Conservation (phyloP, 2,888 invertebrate species). For the Hydriomena furcata region DNA sequence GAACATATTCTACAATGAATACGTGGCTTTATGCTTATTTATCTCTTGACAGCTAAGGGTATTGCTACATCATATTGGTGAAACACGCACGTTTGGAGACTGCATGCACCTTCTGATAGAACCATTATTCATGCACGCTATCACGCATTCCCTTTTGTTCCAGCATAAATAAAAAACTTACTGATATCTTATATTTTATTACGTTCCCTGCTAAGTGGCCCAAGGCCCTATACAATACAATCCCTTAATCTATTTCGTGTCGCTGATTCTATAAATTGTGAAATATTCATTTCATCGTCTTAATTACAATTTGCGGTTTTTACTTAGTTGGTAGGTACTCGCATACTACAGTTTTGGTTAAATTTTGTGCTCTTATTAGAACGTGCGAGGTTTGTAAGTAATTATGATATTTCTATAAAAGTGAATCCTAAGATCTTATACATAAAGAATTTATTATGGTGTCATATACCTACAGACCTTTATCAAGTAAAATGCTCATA, state of each 20-base stretch:
- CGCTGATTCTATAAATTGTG: slow-evolving; percentile 34
- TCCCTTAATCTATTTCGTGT: slow-evolving; percentile 39
- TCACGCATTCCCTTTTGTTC: slow-evolving; percentile 5
- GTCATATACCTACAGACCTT: too few relatives aligned
- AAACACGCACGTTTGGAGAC: background rate
- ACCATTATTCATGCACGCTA: slow-evolving; percentile 5
- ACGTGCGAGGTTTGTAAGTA: background rate
- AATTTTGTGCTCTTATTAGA: slow-evolving; percentile 1
- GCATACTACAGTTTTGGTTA: slow-evolving; percentile 2
- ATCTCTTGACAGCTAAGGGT: background rate
- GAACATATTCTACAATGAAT: background rate
- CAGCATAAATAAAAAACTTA: slow-evolving; percentile 16
- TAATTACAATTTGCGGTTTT: slow-evolving; percentile 29
- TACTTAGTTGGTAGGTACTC: background rate
- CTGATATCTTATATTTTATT: slow-evolving; percentile 30
- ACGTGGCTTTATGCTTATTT: background rate
- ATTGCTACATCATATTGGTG: slow-evolving; percentile 4
- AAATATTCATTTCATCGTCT: slow-evolving; percentile 35
- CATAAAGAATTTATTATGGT: too few relatives aligned
- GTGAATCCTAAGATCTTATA: too few relatives aligned
- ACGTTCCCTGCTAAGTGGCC: slow-evolving; percentile 27
- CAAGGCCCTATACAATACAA: slow-evolving; percentile 42
- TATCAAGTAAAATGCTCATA: too few relatives aligned
- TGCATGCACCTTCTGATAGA: background rate
- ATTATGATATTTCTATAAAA: too few relatives aligned